Evolutionary conservation across 2,888 invertebrate species (phyloP).

Genomic region (Anarsia innoxiella): DNA sequence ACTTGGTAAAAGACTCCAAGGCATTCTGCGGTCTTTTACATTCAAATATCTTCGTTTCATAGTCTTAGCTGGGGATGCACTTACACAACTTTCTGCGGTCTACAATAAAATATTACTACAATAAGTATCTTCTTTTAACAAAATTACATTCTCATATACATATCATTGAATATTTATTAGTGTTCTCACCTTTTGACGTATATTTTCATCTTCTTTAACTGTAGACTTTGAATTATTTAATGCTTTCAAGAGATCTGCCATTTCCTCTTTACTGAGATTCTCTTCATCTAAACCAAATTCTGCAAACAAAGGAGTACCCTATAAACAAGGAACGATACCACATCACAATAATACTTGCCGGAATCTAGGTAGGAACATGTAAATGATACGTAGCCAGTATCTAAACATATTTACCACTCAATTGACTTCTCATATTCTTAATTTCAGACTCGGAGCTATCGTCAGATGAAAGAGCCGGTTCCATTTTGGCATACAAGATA

Average conservation of each 20-base stretch:
- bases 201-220: slow-evolving; percentile 46
- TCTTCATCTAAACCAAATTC: slow-evolving; percentile 66
- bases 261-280: slow-evolving; percentile 62
- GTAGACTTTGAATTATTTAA: slow-evolving; percentile 59
- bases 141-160: slow-evolving; percentile 4
- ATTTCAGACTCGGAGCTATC: slow-evolving; percentile 64
- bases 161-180: not conserved
- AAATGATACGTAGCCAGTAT: not conserved
- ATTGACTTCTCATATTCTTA: slow-evolving; percentile 51
- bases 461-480: slow-evolving; percentile 44
- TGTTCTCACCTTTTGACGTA: slow-evolving; percentile 30
- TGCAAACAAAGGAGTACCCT: slow-evolving; percentile 24
- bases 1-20: slow-evolving; percentile 61
- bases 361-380: too few relatives aligned
- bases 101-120: slow-evolving; percentile 23
- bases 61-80: slow-evolving; percentile 30
- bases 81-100: slow-evolving; percentile 28
- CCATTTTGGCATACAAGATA: too few relatives aligned
- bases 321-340: not conserved
- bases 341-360: too few relatives aligned
- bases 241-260: slow-evolving; percentile 61
- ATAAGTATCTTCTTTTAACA: slow-evolving; percentile 2
- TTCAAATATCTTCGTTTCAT: slow-evolving; percentile 55
- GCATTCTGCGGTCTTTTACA: slow-evolving; percentile 60
- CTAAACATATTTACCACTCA: slow-evolving; percentile 37